A percentile compares a stretch with the other conserved stretches of the same genome.
phyloP scores from a whole-genome alignment of 2,113 vertebrate genomes.

The Pogona vitticeps region DNA sequence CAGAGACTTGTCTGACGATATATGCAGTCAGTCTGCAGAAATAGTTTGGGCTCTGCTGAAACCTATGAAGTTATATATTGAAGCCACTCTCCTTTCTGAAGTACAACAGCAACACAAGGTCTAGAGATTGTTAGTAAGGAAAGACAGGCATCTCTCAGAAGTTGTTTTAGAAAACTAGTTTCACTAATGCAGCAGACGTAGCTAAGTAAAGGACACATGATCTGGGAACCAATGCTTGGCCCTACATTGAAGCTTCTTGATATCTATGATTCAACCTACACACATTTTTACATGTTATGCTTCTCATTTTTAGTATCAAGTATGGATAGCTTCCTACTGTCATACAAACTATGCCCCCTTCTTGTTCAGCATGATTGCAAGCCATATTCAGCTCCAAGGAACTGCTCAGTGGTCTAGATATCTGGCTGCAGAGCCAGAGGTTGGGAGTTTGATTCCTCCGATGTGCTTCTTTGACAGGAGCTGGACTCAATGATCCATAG shows the following conservation, averaged over 20 bases:
- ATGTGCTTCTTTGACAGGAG: background rate
- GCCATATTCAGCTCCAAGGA: background rate
- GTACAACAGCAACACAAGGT: too few relatives aligned
- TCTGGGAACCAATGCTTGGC: background rate
- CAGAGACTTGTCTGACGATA: background rate
- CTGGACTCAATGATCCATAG: too few relatives aligned
- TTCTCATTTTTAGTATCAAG: background rate
- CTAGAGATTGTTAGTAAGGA: background rate
- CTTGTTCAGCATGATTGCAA: background rate
- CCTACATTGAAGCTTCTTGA: background rate
- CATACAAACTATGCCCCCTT: background rate
- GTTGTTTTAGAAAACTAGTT: background rate
- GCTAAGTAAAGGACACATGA: background rate
- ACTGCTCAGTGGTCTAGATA: too few relatives aligned
- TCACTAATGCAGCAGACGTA: background rate
- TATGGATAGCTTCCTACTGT: background rate
- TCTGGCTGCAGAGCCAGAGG: too few relatives aligned
- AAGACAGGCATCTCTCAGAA: background rate
- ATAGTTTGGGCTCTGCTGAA: background rate
- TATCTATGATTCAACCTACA: background rate
- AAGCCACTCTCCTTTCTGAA: background rate
- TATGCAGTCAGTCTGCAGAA: background rate
- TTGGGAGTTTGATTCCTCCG: too few relatives aligned
- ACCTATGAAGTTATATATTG: background rate
- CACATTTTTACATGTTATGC: background rate